Percentiles rank a stretch among this genome's conserved stretches.
phyloP scores from a whole-genome alignment of 2,113 vertebrate genomes.

The Syrrhaptes paradoxus region DNA sequence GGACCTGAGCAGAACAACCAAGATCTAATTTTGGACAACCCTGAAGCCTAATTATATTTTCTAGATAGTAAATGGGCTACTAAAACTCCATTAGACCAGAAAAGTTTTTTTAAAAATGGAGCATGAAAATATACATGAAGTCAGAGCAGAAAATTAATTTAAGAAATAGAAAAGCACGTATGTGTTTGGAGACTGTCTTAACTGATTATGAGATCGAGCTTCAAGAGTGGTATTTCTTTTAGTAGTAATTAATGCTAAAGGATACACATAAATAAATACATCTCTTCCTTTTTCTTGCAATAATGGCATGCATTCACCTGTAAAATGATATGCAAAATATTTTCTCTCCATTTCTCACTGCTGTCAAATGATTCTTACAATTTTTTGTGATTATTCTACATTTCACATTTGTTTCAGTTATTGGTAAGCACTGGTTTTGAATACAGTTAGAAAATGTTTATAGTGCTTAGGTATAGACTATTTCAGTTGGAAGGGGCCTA shows the following conservation, averaged over 20 bases:
- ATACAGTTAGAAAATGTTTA: background rate
- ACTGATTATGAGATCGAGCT: background rate
- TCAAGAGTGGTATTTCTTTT: background rate
- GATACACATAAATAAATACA: background rate
- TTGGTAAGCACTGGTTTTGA: background rate
- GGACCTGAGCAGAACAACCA: background rate
- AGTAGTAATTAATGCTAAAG: background rate
- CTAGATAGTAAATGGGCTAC: background rate
- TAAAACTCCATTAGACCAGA: background rate
- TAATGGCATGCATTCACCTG: background rate
- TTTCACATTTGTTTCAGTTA: background rate
- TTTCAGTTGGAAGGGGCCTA: background rate
- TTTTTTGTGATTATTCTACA: background rate
- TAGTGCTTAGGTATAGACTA: background rate
- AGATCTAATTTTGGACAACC: background rate
- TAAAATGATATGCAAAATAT: background rate
- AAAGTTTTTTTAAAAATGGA: background rate
- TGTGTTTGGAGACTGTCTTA: background rate
- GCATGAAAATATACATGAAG: background rate
- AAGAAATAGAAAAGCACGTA: background rate
- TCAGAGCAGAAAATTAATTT: background rate
- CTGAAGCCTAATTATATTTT: background rate
- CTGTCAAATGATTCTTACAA: background rate
- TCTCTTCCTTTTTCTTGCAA: background rate
- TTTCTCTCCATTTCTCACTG: background rate